phyloP scores from a whole-genome alignment of 2,888 invertebrate species.

The Tuta absoluta region DNA sequence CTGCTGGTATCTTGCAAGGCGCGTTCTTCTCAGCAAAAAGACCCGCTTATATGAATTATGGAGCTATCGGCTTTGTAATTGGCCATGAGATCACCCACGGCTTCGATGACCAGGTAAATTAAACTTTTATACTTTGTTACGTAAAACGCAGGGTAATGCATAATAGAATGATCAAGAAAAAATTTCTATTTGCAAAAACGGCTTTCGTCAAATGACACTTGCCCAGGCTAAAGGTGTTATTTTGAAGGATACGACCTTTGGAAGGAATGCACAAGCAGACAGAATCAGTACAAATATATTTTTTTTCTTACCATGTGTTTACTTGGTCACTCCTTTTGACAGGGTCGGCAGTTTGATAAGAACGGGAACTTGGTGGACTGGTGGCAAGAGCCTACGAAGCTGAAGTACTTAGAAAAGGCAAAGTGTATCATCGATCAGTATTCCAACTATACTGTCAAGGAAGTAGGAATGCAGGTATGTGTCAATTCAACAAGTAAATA shows the following conservation, averaged over 20 bases:
- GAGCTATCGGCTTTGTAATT: conserved; percentile 94
- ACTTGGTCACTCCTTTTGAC: conserved; percentile 24
- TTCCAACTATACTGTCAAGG: conserved; percentile 91
- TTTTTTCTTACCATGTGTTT: not conserved
- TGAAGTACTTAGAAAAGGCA: conserved; percentile 90
- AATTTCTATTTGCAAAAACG: too few species aligned
- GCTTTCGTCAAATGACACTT: too few species aligned
- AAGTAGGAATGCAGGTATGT: conserved; percentile 87
- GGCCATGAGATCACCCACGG: conserved; percentile 97
- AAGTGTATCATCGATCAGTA: conserved; percentile 97
- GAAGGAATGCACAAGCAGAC: too few species aligned
- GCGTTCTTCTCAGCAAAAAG: conserved; percentile 94
- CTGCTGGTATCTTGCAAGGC: conserved; percentile 96
- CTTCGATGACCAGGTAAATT: conserved; percentile 89
- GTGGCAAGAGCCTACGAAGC: conserved; percentile 93
- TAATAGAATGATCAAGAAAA: too few species aligned
- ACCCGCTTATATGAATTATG: conserved; percentile 95
- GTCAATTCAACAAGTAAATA: not conserved
- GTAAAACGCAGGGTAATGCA: too few species aligned
- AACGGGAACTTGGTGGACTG: conserved; percentile 95
- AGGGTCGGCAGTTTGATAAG: conserved; percentile 95
- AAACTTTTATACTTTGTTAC: not conserved
- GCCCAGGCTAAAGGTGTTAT: too few species aligned
- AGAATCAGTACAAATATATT: not conserved
- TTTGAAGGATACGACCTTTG: too few species aligned